A percentile compares a stretch with the other conserved stretches of the same genome.
These are phyloP conservation scores for Sebastes steindachneri DNA, from an alignment of 2,797 vertebrate species.

Conservation along the genomic window DNA sequence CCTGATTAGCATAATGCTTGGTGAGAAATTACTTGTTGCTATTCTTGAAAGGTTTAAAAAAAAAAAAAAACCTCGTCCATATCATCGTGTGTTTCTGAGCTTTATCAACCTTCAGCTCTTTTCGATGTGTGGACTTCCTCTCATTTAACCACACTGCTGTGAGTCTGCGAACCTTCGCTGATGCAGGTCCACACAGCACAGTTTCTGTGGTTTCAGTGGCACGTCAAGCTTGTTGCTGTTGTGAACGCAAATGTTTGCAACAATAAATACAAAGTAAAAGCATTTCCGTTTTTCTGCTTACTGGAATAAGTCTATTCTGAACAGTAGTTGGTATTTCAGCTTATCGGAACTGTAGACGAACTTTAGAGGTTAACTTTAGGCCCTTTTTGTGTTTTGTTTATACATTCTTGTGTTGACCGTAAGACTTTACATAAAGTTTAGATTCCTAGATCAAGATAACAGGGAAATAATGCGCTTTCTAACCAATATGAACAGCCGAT, in stretches of 20 bases:
- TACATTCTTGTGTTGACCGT: background rate
- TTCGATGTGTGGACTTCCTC: slow-evolving; percentile 17
- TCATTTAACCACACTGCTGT: background rate
- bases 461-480: background rate
- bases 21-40: background rate
- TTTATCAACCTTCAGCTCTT: background rate
- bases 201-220: slow-evolving; percentile 38
- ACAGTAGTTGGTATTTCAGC: background rate
- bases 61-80: background rate
- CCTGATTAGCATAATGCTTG: accelerated
- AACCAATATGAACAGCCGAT: background rate
- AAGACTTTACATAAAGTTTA: background rate
- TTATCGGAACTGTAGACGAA: no score
- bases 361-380: no score
- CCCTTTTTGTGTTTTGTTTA: background rate
- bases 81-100: accelerated
- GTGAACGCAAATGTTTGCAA: background rate
- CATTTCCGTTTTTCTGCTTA: background rate
- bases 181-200: background rate
- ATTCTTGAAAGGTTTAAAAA: background rate
- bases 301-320: background rate
- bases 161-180: background rate
- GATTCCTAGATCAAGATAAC: background rate
- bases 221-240: background rate
- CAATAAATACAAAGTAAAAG: background rate